Percentiles rank a stretch among this genome's conserved stretches.
Evolutionary conservation across 1,140 invertebrate genomes (phyloP).

Genomic region (Psix sp.): DNA sequence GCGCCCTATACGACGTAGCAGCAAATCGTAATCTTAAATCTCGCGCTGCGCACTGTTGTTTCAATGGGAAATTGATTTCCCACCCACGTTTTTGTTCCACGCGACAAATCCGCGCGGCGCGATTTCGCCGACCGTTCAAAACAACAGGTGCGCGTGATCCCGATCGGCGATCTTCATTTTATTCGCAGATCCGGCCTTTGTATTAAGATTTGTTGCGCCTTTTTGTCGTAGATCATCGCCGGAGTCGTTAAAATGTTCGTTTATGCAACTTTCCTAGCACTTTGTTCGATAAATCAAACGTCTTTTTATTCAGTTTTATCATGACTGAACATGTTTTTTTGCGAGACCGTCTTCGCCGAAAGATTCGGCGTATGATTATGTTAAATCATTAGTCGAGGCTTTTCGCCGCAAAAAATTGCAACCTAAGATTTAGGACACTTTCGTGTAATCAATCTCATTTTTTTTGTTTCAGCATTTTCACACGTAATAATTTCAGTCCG

Average conservation of each 20-base stretch:
- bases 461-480: conserved; percentile 36
- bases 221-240: too few species aligned
- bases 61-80: conserved; percentile 62
- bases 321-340: too few species aligned
- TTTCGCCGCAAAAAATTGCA: conserved; percentile 4
- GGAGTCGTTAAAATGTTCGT: too few species aligned
- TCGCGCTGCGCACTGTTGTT: conserved; percentile 31
- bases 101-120: conserved; percentile 62
- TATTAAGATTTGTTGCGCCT: conserved; percentile 12
- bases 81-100: conserved; percentile 60
- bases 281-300: too few species aligned
- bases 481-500: conserved; percentile 28
- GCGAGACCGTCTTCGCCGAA: too few species aligned
- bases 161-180: conserved; percentile 25
- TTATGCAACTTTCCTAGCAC: too few species aligned
- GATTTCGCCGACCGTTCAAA: conserved; percentile 37
- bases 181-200: conserved; percentile 10
- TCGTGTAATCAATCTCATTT: conserved; percentile 23
- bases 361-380: neutral
- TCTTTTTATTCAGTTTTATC: too few species aligned
- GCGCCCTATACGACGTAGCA: conserved; percentile 46
- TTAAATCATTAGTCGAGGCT: neutral
- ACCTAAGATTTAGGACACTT: conserved; percentile 15
- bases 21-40: conserved; percentile 52
- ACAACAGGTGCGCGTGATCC: conserved; percentile 31